These are phyloP conservation scores for Butorides virescens DNA, from an alignment of 2,113 vertebrate species.

Conservation along the genomic window DNA sequence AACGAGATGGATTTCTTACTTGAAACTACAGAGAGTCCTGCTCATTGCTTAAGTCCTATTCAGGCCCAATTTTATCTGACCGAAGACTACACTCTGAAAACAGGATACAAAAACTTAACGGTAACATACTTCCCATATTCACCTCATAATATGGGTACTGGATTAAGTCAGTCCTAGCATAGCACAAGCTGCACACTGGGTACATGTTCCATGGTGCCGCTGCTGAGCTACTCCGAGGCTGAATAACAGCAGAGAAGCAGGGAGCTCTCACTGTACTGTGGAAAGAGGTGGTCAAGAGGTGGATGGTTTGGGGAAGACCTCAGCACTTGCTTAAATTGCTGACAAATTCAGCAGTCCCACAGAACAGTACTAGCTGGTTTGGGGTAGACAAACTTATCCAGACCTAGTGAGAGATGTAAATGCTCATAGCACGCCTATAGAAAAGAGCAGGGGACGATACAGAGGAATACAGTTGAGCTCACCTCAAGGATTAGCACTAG, in stretches of 20 bases:
- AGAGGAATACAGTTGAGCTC: background rate
- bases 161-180: background rate
- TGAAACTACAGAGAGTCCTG: background rate
- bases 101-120: accelerated
- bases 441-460: background rate
- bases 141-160: background rate
- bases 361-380: background rate
- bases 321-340: background rate
- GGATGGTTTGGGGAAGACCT: background rate
- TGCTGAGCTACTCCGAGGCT: background rate
- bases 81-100: background rate
- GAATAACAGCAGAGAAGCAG: background rate
- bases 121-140: background rate
- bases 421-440: background rate
- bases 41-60: background rate
- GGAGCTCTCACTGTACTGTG: background rate
- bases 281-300: background rate
- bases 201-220: background rate
- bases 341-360: background rate
- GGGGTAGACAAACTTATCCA: background rate
- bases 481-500: background rate
- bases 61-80: background rate
- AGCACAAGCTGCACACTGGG: background rate
- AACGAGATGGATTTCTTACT: background rate
- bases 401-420: background rate